A percentile compares a stretch with the other conserved stretches of the same genome.
Conservation (phyloP, 2,888 invertebrate species). For the Bellardia pandia region DNA sequence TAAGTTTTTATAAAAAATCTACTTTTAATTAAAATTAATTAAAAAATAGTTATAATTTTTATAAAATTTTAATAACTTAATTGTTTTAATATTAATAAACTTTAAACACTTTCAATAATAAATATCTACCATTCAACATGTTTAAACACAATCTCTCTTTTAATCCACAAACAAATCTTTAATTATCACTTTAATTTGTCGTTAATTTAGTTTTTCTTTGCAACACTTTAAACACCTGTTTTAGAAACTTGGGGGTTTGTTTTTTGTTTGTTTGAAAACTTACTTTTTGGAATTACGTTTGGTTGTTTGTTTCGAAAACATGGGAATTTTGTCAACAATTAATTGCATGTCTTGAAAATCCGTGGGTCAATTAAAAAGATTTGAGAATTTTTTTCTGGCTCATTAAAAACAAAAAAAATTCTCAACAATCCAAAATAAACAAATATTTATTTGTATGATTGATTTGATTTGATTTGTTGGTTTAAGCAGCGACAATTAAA, state of each 20-base stretch:
- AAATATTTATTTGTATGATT: background rate
- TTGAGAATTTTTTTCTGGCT: slow-evolving; percentile 59
- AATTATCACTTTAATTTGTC: slow-evolving; percentile 56
- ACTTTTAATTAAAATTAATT: background rate
- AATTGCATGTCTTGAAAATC: slow-evolving; percentile 83
- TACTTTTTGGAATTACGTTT: slow-evolving; percentile 84
- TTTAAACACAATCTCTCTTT: slow-evolving; percentile 47
- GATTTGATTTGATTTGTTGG: background rate
- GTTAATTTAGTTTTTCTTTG: slow-evolving; percentile 56
- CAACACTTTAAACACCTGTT: slow-evolving; percentile 65
- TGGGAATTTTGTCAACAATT: slow-evolving; percentile 84
- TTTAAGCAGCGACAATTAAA: slow-evolving; percentile 39
- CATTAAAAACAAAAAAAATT: slow-evolving; percentile 59
- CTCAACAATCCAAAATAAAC: slow-evolving; percentile 39
- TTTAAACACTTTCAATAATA: background rate
- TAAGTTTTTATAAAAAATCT: no score
- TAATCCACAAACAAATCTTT: slow-evolving; percentile 23
- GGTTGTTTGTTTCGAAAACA: slow-evolving; percentile 84
- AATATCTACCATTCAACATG: slow-evolving; percentile 27
- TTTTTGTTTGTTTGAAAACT: slow-evolving; percentile 75
- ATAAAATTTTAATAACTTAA: background rate
- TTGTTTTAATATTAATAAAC: background rate
- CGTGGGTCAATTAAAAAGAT: slow-evolving; percentile 29
- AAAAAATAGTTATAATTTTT: no score
- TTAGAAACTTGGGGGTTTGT: slow-evolving; percentile 28